These are phyloP conservation scores for Ganaspis brasiliensis DNA, from an alignment of 2,888 invertebrate species.

Conservation along the genomic window DNA sequence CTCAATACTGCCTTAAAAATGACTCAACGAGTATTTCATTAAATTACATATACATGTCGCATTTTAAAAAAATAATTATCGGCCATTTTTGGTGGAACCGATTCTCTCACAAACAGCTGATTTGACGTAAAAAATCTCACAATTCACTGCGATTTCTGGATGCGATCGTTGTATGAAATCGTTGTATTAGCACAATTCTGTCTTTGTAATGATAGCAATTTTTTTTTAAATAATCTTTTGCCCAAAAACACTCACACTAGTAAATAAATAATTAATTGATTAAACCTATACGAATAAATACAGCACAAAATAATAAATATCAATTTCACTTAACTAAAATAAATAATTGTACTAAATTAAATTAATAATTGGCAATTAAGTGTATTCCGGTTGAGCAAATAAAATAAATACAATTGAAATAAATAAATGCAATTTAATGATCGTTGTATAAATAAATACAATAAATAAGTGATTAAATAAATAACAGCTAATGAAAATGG, in stretches of 20 bases:
- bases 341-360: no score
- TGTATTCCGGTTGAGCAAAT: no score
- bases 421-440: no score
- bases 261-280: not conserved
- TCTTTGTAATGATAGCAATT: not conserved
- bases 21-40: conserved; percentile 38
- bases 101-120: conserved; percentile 46
- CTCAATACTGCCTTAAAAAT: conserved; percentile 17
- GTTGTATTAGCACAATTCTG: conserved; percentile 70
- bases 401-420: no score
- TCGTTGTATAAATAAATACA: not conserved
- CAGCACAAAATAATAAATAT: no score
- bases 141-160: conserved; percentile 45
- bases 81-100: conserved; percentile 14
- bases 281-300: no score
- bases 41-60: conserved; percentile 54
- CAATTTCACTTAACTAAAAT: no score
- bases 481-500: conserved; percentile 39
- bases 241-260: not conserved
- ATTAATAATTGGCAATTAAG: no score
- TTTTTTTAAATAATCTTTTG: not conserved
- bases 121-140: conserved; percentile 52
- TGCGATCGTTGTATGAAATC: conserved; percentile 74
- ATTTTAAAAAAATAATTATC: conserved; percentile 42
- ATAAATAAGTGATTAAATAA: not conserved